A percentile compares a stretch with the other conserved stretches of the same genome.
Evolutionary conservation across 1,140 invertebrate genomes (phyloP).

Genomic region (Cotesia glomerata): DNA sequence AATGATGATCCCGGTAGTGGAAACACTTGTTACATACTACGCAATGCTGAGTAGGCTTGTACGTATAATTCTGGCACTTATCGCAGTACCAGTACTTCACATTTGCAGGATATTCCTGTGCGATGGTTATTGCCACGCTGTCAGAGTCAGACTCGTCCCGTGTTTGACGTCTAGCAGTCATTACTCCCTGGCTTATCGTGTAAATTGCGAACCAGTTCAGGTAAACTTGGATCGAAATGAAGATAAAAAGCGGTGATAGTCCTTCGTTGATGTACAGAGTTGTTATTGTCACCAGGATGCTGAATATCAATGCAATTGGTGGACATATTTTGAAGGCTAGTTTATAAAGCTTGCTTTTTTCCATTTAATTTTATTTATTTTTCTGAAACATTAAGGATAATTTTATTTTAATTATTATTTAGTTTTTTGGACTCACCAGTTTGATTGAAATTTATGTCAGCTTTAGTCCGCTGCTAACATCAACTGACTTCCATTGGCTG

Average conservation of each 20-base stretch:
- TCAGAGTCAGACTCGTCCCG: neutral
- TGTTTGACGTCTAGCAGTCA: constrained; percentile 30
- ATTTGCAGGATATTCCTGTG: neutral
- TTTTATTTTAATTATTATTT: no score
- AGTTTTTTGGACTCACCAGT: no score
- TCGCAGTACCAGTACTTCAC: constrained; percentile 50
- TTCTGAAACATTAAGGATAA: neutral
- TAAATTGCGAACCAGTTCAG: constrained; percentile 50
- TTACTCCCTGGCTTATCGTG: constrained; percentile 39
- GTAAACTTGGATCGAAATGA: constrained; percentile 47
- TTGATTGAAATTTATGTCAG: no score
- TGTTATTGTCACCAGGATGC: constrained; percentile 27
- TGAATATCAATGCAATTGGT: constrained; percentile 28
- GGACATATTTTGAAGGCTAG: constrained; percentile 29
- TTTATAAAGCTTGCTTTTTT: neutral
- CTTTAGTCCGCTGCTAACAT: no score
- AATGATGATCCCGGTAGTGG: constrained; percentile 49
- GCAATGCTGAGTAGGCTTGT: constrained; percentile 45
- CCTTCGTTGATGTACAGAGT: constrained; percentile 44
- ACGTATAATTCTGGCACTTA: constrained; percentile 43
- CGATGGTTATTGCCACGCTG: constrained; percentile 19
- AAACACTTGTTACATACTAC: constrained; percentile 45
- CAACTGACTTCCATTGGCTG: neutral
- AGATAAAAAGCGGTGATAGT: constrained; percentile 43
- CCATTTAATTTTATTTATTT: neutral